Percentiles rank a stretch among this genome's conserved stretches.
Evolutionary conservation across 2,888 invertebrate genomes (phyloP).

Genomic region (Buathra laborator): DNA sequence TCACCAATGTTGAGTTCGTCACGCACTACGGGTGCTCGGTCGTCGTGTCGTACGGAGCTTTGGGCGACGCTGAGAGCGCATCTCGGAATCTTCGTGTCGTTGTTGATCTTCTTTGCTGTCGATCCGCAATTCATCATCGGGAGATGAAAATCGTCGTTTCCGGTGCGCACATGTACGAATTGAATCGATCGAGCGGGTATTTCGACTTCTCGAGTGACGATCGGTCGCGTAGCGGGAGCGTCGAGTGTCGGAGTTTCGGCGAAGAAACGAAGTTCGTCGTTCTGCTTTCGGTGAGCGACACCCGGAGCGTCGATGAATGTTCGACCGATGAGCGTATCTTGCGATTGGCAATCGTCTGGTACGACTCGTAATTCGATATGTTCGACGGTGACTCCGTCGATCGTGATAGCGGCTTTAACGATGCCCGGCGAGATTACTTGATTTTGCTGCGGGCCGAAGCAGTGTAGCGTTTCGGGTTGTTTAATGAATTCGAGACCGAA

Average conservation of each 20-base stretch:
- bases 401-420: conserved; percentile 12
- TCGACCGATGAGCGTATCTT: conserved; percentile 44
- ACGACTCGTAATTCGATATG: conserved; percentile 40
- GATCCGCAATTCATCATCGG: conserved; percentile 1
- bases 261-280: conserved; percentile 6
- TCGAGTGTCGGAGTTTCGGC: background rate
- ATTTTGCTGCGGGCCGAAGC: conserved; percentile 31
- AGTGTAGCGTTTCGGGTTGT: background rate
- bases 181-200: conserved; percentile 9
- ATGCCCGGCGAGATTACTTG: conserved; percentile 19
- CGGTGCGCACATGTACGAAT: background rate
- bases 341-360: conserved; percentile 36
- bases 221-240: background rate
- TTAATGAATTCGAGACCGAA: conserved; percentile 28
- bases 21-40: background rate
- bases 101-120: background rate
- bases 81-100: background rate
- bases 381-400: conserved; percentile 36
- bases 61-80: background rate
- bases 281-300: background rate
- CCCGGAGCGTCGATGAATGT: conserved; percentile 31
- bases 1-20: background rate
- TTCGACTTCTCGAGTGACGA: background rate
- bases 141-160: background rate
- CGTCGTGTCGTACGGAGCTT: background rate